Evolutionary conservation across 2,888 invertebrate genomes (phyloP).

Genomic region (Eugnorisma glareosa): DNA sequence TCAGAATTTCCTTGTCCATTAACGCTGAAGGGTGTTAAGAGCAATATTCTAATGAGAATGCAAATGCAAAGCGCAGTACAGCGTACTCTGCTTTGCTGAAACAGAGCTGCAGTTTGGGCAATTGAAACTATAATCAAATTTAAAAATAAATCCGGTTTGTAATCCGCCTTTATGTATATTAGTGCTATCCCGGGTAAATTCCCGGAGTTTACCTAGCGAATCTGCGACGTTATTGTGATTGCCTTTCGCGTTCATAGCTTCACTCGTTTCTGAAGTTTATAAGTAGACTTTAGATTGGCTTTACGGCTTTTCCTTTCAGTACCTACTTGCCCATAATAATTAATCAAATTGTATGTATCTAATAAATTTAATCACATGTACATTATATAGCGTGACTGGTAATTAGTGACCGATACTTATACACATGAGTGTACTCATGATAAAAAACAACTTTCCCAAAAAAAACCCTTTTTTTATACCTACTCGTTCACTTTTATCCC

Average conservation of each 20-base stretch:
- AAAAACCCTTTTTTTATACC: too few species aligned
- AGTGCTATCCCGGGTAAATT: slow-evolving; percentile 23
- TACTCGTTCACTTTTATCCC: too few species aligned
- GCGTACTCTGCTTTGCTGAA: slow-evolving; percentile 66
- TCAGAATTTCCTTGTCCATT: slow-evolving; percentile 48
- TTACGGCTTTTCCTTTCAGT: slow-evolving; percentile 12
- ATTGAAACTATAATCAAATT: slow-evolving; percentile 66
- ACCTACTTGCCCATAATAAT: background rate
- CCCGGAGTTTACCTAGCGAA: slow-evolving; percentile 17
- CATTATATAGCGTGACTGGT: too few species aligned
- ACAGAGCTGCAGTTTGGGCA: slow-evolving; percentile 67
- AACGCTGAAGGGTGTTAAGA: slow-evolving; percentile 67
- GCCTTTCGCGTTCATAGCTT: slow-evolving; percentile 27
- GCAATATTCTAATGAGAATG: slow-evolving; percentile 78
- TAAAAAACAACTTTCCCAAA: too few species aligned
- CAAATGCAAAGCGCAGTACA: slow-evolving; percentile 76
- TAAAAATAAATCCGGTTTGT: slow-evolving; percentile 56
- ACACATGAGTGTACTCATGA: too few species aligned
- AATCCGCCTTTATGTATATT: slow-evolving; percentile 43
- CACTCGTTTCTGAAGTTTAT: slow-evolving; percentile 28
- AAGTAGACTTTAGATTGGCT: slow-evolving; percentile 20
- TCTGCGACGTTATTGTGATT: slow-evolving; percentile 35
- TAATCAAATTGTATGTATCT: background rate
- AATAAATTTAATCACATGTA: too few species aligned
- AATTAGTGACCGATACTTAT: too few species aligned